phyloP scores from a whole-genome alignment of 2,888 invertebrate species.

The Aphidoletes aphidimyza region DNA sequence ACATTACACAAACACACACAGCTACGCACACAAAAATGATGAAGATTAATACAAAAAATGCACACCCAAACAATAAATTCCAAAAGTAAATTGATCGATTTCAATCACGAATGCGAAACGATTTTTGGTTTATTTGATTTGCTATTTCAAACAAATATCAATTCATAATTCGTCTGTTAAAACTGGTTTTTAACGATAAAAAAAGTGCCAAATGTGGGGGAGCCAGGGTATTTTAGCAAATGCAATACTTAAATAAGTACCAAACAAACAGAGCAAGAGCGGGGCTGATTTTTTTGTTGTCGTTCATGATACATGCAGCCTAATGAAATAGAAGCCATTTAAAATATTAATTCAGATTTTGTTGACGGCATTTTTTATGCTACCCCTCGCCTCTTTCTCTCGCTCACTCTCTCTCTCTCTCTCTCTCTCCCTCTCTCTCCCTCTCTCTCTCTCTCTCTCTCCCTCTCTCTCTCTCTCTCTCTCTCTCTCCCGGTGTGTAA shows the following conservation, averaged over 20 bases:
- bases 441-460: no score
- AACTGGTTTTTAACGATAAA: conserved; percentile 27
- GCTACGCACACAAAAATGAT: no score
- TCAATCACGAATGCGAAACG: conserved; percentile 21
- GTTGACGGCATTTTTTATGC: neutral
- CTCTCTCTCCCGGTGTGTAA: no score
- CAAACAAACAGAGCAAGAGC: neutral
- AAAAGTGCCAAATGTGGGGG: no score
- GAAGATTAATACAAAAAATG: neutral
- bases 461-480: no score
- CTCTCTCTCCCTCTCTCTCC: no score
- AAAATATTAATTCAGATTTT: neutral
- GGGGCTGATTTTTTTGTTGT: neutral
- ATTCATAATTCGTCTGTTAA: conserved; percentile 44
- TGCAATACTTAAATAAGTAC: neutral
- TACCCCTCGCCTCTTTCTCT: neutral
- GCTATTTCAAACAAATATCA: conserved; percentile 23
- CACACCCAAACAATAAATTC: conserved; percentile 22
- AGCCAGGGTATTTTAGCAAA: no score
- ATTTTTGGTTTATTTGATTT: conserved; percentile 44
- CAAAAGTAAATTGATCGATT: conserved; percentile 33
- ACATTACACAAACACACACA: no score
- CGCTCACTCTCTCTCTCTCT: no score
- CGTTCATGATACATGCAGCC: neutral
- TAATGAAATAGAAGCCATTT: neutral